phyloP scores from a whole-genome alignment of 2,113 vertebrate genomes.

The Aegotheles bennettii region DNA sequence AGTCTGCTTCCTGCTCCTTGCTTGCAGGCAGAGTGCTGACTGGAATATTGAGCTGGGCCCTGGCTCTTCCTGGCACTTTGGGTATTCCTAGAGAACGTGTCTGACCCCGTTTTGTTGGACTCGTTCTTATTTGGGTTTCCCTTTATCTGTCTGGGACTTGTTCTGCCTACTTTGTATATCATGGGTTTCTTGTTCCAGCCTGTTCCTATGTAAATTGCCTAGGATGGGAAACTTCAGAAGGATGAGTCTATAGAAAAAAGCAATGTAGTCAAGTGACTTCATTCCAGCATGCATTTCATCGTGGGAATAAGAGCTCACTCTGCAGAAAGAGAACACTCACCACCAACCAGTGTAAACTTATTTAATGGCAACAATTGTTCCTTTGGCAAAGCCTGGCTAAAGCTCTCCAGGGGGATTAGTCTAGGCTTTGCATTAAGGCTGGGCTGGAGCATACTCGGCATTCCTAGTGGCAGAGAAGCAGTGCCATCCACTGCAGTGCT shows the following conservation, averaged over 20 bases:
- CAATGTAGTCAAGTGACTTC: slow-evolving; percentile 13
- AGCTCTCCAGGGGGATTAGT: neutral
- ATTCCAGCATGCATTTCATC: slow-evolving; percentile 5
- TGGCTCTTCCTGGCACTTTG: neutral
- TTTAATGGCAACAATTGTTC: neutral
- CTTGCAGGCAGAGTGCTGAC: neutral
- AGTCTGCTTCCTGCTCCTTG: neutral
- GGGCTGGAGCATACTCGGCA: neutral
- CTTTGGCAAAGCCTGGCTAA: slow-evolving; percentile 1
- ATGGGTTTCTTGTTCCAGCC: slow-evolving; percentile 26
- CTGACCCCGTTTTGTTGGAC: slow-evolving; percentile 17
- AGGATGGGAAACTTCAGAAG: slow-evolving; percentile 28
- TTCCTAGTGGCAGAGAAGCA: neutral
- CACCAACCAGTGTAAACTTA: neutral
- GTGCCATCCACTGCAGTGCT: neutral
- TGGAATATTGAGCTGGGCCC: neutral
- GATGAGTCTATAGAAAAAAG: slow-evolving; percentile 14
- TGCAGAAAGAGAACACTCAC: neutral
- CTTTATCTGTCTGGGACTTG: slow-evolving; percentile 31
- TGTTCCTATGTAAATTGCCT: slow-evolving; percentile 4
- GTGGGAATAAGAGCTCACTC: slow-evolving; percentile 9
- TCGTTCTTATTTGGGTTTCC: slow-evolving; percentile 39
- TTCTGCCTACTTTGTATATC: neutral
- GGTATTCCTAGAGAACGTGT: slow-evolving; percentile 35
- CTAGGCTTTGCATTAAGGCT: slow-evolving; percentile 22